These are phyloP conservation scores for Phenganax marumi DNA, from an alignment of 92 coral and sea anemone genomes.

Conservation along the genomic window DNA sequence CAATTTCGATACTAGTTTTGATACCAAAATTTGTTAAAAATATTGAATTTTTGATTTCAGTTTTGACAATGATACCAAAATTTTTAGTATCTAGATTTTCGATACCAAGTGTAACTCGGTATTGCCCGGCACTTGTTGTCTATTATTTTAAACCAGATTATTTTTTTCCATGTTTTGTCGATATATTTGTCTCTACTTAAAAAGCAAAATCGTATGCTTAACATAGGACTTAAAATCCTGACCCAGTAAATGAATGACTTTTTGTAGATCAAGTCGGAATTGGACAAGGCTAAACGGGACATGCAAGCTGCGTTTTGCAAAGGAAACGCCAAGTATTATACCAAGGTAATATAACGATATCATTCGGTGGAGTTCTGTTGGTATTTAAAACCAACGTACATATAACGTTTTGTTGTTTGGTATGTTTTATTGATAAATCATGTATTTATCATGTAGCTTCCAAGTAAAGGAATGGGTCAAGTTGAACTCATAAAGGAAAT, in stretches of 20 bases:
- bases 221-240: too few species aligned
- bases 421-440: not conserved
- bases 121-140: too few species aligned
- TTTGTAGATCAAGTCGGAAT: conserved; percentile 27
- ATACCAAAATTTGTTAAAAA: too few species aligned
- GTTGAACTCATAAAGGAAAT: conserved; percentile 66
- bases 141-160: too few species aligned
- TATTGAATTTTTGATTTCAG: too few species aligned
- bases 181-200: too few species aligned
- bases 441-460: conserved; percentile 59
- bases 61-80: too few species aligned
- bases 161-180: too few species aligned
- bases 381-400: not conserved
- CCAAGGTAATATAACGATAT: conserved; percentile 54
- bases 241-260: not conserved
- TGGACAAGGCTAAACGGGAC: conserved; percentile 13
- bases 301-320: conserved; percentile 59
- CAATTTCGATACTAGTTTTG: too few species aligned
- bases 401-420: not conserved
- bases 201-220: too few species aligned
- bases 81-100: too few species aligned
- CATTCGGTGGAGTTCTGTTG: not conserved
- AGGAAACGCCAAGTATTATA: conserved; percentile 61
- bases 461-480: conserved; percentile 72
- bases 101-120: too few species aligned